These are phyloP conservation scores for Hirtodrosophila confusa DNA, from an alignment of 2,888 invertebrate genomes.

Conservation along the genomic window DNA sequence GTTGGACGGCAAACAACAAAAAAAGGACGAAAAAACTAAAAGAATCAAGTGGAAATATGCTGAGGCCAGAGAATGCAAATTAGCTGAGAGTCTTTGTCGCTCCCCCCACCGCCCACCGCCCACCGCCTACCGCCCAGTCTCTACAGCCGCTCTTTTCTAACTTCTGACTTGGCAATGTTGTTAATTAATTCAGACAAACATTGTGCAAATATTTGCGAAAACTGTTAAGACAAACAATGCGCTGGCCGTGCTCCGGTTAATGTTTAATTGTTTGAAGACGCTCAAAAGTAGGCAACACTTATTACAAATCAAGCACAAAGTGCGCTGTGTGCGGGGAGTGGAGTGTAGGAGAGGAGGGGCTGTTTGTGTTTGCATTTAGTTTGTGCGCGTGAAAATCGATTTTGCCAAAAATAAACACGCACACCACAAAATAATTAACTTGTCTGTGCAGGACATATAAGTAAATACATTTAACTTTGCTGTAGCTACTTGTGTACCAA, in stretches of 20 bases:
- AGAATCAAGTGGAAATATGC: slow-evolving; percentile 55
- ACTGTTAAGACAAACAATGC: slow-evolving; percentile 40
- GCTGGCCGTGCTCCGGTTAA: background rate
- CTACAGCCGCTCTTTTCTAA: slow-evolving; percentile 1
- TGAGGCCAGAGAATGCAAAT: slow-evolving; percentile 60
- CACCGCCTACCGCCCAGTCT: background rate
- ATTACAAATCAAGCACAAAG: slow-evolving; percentile 24
- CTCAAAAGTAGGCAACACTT: slow-evolving; percentile 30
- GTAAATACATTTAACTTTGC: slow-evolving; percentile 62
- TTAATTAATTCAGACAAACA: slow-evolving; percentile 80
- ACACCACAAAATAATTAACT: slow-evolving; percentile 75
- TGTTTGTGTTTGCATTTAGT: slow-evolving; percentile 12
- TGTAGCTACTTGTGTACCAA: background rate
- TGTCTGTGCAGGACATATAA: slow-evolving; percentile 77
- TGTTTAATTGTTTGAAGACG: slow-evolving; percentile 42
- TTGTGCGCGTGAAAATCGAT: slow-evolving; percentile 70
- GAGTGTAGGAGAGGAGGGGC: too few species aligned
- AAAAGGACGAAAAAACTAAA: slow-evolving; percentile 2
- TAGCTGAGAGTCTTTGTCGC: slow-evolving; percentile 16
- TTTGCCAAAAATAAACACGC: slow-evolving; percentile 69
- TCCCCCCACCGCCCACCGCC: too few species aligned
- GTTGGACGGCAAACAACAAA: slow-evolving; percentile 59
- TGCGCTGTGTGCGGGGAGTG: slow-evolving; percentile 3
- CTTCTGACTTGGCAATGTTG: slow-evolving; percentile 49
- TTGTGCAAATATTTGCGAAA: slow-evolving; percentile 70